Percentiles rank a stretch among this genome's conserved stretches.
Conservation (phyloP, 37 sponge, comb jelly and placozoan genomes). For the Agelas oroides region DNA sequence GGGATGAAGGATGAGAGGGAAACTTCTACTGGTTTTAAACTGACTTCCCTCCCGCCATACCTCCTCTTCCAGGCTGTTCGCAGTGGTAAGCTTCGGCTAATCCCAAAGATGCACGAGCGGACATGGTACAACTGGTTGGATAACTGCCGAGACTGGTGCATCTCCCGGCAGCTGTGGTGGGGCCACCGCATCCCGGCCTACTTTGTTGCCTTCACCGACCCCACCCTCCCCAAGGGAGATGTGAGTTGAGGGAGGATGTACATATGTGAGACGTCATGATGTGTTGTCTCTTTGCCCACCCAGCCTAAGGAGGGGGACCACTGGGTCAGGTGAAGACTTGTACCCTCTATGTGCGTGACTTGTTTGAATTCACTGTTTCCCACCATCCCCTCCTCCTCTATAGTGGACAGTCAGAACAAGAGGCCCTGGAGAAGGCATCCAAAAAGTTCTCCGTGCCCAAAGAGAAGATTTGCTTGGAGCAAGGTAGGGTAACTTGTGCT, state of each 20-base stretch:
- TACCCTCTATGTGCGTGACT: neutral
- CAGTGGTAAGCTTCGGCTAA: constrained; percentile 78
- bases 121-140: constrained; percentile 94
- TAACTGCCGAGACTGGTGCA: constrained; percentile 95
- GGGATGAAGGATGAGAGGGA: no score
- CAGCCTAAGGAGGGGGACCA: constrained; percentile 69
- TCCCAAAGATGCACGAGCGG: constrained; percentile 89
- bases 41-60: neutral
- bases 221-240: constrained; percentile 55
- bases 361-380: neutral
- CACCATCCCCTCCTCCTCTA: neutral
- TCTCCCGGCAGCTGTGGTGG: constrained; percentile 99
- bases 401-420: constrained; percentile 88
- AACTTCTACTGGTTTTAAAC: neutral
- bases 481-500: constrained; percentile 64
- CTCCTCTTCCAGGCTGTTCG: constrained; percentile 78
- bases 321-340: constrained; percentile 65
- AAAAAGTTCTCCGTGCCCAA: constrained; percentile 79
- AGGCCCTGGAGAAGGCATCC: constrained; percentile 86
- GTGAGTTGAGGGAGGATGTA: constrained; percentile 35
- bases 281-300: neutral
- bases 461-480: constrained; percentile 75
- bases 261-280: neutral
- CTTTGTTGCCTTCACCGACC: constrained; percentile 76
- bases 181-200: constrained; percentile 99